These are phyloP conservation scores for Hipparchia sbordonii DNA, from an alignment of 2,888 invertebrate genomes.

Conservation along the genomic window DNA sequence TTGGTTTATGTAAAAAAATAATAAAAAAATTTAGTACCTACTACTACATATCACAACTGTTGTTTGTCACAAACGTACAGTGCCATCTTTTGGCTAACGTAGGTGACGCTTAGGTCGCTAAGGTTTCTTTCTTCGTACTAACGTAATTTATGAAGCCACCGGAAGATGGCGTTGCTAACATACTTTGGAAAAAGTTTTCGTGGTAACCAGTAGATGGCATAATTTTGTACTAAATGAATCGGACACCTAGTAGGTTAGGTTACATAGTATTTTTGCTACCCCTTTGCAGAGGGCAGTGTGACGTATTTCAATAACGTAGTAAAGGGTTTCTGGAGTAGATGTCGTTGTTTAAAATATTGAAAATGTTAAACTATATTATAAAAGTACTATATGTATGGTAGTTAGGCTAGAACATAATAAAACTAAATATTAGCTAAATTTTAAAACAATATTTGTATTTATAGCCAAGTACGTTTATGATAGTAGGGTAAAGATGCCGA, in stretches of 20 bases:
- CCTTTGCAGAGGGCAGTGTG: slow-evolving; percentile 50
- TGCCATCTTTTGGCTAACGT: slow-evolving; percentile 62
- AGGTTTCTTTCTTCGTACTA: background rate
- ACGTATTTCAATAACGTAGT: background rate
- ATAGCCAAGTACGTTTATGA: too few relatives aligned
- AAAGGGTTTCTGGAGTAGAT: background rate
- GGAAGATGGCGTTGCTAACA: slow-evolving; percentile 43
- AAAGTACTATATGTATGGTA: too few relatives aligned
- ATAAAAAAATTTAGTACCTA: background rate
- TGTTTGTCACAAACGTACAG: slow-evolving; percentile 32
- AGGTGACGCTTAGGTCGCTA: slow-evolving; percentile 1
- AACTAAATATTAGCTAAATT: too few relatives aligned
- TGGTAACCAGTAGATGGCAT: slow-evolving; percentile 34
- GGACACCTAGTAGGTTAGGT: background rate
- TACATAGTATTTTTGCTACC: slow-evolving; percentile 47
- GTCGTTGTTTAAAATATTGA: background rate
- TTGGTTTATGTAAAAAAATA: background rate
- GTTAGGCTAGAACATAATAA: too few relatives aligned
- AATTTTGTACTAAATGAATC: background rate
- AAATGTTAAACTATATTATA: background rate
- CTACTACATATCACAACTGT: slow-evolving; percentile 57
- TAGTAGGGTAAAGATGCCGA: too few relatives aligned
- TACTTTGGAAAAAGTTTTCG: slow-evolving; percentile 1
- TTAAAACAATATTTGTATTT: too few relatives aligned
- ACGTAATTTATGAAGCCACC: slow-evolving; percentile 12